Conservation (phyloP, 2,113 vertebrate species). For the Mobula birostris region DNA sequence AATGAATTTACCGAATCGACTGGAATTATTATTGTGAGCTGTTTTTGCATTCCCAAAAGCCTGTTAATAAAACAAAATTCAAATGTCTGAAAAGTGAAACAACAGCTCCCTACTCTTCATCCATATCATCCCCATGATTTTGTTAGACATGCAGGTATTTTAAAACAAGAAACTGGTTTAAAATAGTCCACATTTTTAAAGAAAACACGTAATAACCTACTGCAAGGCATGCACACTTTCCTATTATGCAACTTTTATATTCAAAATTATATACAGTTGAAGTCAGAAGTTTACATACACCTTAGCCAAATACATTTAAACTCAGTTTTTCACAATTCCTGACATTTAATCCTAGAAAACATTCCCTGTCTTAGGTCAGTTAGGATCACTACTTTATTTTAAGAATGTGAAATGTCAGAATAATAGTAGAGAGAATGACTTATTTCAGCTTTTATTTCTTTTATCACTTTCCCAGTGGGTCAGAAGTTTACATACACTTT, state of each 20-base stretch:
- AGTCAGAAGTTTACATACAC: too few species aligned
- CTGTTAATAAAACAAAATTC: constrained; percentile 52
- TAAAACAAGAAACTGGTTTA: background rate
- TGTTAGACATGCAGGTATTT: background rate
- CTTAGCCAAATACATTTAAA: too few species aligned
- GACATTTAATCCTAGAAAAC: too few species aligned
- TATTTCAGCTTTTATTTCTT: too few species aligned
- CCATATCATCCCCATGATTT: background rate
- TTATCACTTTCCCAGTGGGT: too few species aligned
- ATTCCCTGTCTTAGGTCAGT: too few species aligned
- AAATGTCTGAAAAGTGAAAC: background rate
- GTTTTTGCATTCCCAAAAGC: constrained; percentile 98
- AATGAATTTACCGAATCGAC: constrained; percentile 97
- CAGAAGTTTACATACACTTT: too few species aligned
- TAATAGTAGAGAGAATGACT: too few species aligned
- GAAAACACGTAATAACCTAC: background rate
- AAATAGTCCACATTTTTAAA: background rate
- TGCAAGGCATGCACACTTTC: background rate
- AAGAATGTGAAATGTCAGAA: too few species aligned
- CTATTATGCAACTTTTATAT: background rate
- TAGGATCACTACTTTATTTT: too few species aligned
- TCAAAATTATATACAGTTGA: background rate
- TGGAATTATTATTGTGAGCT: constrained; percentile 97
- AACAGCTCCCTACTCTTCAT: background rate
- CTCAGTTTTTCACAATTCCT: too few species aligned